Percentiles rank a stretch among this genome's conserved stretches.
Conservation (phyloP, 2,113 vertebrate species). For the Ctenomys sociabilis region DNA sequence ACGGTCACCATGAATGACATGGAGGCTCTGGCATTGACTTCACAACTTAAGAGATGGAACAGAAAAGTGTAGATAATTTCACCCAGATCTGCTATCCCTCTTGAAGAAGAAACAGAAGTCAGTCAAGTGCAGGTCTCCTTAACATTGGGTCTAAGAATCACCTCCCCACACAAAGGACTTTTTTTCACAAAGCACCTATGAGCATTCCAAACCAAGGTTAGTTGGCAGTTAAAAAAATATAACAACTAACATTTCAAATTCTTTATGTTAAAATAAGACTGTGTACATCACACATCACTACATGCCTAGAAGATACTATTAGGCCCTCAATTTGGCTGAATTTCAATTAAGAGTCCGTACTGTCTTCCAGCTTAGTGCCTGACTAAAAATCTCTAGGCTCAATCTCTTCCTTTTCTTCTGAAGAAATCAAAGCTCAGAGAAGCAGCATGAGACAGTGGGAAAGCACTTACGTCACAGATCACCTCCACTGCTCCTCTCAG, state of each 20-base stretch:
- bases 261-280: background rate
- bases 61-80: background rate
- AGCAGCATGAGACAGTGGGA: rapidly evolving
- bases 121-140: background rate
- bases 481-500: no score
- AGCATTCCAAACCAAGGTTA: no score
- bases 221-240: background rate
- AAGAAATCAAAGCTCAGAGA: background rate
- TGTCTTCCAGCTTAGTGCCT: background rate
- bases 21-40: background rate
- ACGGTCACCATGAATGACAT: background rate
- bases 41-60: background rate
- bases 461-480: no score
- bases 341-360: background rate
- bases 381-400: background rate
- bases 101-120: background rate
- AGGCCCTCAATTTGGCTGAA: background rate
- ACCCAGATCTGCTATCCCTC: background rate
- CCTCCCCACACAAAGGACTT: background rate
- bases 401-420: background rate
- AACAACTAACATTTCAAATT: background rate
- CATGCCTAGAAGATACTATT: background rate
- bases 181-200: background rate
- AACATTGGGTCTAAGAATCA: background rate
- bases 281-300: background rate